A percentile compares a stretch with the other conserved stretches of the same genome.
These are phyloP conservation scores for Lanistes nyassanus DNA, from an alignment of 1,140 invertebrate genomes.

Conservation along the genomic window DNA sequence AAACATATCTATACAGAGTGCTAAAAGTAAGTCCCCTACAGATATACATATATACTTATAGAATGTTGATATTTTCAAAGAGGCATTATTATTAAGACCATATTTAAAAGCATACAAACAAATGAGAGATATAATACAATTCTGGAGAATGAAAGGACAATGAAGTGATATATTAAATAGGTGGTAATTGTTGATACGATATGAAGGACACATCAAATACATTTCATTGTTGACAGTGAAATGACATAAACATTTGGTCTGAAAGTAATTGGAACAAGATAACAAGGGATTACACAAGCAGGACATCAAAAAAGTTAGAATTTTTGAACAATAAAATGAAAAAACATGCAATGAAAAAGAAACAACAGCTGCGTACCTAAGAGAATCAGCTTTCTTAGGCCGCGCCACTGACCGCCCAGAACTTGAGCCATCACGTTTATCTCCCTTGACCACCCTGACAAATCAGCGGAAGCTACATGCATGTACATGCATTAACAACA, in stretches of 20 bases:
- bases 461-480: constrained; percentile 1
- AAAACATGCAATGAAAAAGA: background rate
- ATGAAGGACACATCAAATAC: no score
- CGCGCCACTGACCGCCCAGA: constrained; percentile 56
- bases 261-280: background rate
- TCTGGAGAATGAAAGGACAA: no score
- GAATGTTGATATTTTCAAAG: background rate
- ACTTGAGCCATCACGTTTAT: constrained; percentile 61
- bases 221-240: background rate
- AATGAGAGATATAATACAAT: background rate
- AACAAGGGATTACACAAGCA: background rate
- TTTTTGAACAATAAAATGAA: background rate
- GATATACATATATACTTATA: background rate
- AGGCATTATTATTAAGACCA: background rate
- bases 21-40: no score
- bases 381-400: constrained; percentile 62
- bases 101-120: background rate
- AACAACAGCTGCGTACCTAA: constrained; percentile 49
- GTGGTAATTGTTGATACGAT: no score
- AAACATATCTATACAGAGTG: no score
- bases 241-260: background rate
- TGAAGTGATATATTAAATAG: no score
- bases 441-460: constrained; percentile 57
- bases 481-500: no score
- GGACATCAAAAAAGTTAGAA: background rate